Conservation (phyloP, 2,888 invertebrate species). For the Pomacea canaliculata region DNA sequence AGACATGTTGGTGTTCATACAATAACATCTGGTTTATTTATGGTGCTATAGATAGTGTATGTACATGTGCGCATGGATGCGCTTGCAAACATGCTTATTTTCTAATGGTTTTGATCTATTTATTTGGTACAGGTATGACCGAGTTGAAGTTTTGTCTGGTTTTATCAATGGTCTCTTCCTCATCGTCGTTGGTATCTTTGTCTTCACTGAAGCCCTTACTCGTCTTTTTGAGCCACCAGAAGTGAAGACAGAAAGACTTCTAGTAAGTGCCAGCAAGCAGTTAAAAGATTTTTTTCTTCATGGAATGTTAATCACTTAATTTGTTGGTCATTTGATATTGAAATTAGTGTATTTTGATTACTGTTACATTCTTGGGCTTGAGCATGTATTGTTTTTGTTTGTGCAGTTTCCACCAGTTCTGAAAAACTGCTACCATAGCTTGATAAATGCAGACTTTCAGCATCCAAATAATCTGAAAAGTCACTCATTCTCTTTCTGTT, state of each 20-base stretch:
- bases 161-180: constrained; percentile 75
- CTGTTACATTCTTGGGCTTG: neutral
- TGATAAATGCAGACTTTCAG: no score
- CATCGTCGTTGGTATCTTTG: constrained; percentile 73
- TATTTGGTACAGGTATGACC: constrained; percentile 67
- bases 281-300: neutral
- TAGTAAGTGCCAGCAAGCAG: constrained; percentile 62
- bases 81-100: no score
- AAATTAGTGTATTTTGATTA: neutral
- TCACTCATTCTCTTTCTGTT: no score
- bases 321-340: neutral
- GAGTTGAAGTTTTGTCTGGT: constrained; percentile 74
- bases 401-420: no score
- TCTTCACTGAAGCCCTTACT: constrained; percentile 73
- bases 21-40: no score
- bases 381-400: no score
- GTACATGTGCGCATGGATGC: no score
- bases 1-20: no score
- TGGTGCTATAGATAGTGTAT: no score
- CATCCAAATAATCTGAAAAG: no score
- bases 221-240: constrained; percentile 74
- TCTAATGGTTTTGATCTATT: no score
- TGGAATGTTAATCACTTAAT: neutral
- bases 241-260: constrained; percentile 72
- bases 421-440: no score